Evolutionary conservation across 2,113 vertebrate genomes (phyloP).

Genomic region (Gallinago undulata): DNA sequence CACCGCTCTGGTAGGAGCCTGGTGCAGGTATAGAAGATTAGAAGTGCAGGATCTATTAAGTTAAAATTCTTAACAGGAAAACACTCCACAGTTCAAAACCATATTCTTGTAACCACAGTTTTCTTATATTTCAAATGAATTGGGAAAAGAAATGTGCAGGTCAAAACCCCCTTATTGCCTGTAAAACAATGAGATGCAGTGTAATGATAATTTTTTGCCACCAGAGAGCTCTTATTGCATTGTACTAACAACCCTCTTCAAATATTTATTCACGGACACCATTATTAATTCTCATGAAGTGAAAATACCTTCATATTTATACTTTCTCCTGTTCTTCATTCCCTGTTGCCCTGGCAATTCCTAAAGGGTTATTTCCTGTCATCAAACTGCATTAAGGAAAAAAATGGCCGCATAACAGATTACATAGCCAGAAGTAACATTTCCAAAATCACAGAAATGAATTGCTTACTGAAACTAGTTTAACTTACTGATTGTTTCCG

Average conservation of each 20-base stretch:
- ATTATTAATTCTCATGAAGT: conserved; percentile 25
- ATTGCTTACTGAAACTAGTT: neutral
- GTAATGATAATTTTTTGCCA: conserved; percentile 54
- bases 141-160: neutral
- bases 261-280: conserved; percentile 44
- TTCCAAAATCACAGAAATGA: neutral
- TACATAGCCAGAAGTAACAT: neutral
- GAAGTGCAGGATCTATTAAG: neutral
- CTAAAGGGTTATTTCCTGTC: neutral
- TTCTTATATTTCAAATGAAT: neutral
- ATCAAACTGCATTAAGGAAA: neutral
- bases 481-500: neutral
- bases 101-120: neutral
- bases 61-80: neutral
- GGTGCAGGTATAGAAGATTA: neutral
- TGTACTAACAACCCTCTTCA: neutral
- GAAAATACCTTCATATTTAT: conserved; percentile 13
- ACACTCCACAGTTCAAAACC: accelerated
- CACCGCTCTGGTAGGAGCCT: neutral
- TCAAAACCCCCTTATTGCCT: neutral
- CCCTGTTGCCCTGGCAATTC: neutral
- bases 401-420: neutral
- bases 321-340: neutral
- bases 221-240: conserved; percentile 47
- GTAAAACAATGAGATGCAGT: conserved; percentile 19